These are phyloP conservation scores for Urocitellus parryii DNA, from an alignment of 2,113 vertebrate species.

Conservation along the genomic window DNA sequence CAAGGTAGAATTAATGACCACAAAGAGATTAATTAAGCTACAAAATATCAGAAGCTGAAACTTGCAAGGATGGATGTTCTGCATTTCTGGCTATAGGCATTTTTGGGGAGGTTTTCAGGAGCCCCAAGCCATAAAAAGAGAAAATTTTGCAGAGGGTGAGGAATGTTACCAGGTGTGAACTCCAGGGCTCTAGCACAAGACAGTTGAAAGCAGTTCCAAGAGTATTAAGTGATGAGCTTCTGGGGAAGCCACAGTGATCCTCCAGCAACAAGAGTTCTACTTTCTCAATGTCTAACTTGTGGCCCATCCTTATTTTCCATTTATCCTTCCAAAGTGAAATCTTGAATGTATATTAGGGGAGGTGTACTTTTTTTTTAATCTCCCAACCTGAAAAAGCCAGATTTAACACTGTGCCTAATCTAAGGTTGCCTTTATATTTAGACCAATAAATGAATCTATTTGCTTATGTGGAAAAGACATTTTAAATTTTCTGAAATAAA, in stretches of 20 bases:
- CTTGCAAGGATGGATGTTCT: not conserved
- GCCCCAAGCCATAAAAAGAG: not conserved
- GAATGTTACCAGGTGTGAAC: not conserved
- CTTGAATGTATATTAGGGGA: not conserved
- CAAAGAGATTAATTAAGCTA: not conserved
- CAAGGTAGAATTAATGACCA: not conserved
- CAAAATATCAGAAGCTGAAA: too few species aligned
- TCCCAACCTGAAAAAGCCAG: not conserved
- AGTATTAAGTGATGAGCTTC: not conserved
- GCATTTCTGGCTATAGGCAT: not conserved
- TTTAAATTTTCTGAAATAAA: not conserved
- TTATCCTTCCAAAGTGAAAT: not conserved
- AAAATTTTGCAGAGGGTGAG: not conserved
- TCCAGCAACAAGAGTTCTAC: not conserved
- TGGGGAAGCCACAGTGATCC: not conserved
- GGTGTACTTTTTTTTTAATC: not conserved
- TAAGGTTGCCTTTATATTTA: not conserved
- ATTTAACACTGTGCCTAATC: not conserved
- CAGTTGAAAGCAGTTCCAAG: not conserved
- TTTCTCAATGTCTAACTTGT: not conserved
- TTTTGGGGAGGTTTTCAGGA: not conserved
- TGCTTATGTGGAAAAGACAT: not conserved
- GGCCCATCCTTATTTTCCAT: not conserved
- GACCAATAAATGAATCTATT: not conserved
- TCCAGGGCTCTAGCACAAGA: not conserved